Conservation (phyloP, 2,113 vertebrate genomes). For the Aleadryas rufinucha region DNA sequence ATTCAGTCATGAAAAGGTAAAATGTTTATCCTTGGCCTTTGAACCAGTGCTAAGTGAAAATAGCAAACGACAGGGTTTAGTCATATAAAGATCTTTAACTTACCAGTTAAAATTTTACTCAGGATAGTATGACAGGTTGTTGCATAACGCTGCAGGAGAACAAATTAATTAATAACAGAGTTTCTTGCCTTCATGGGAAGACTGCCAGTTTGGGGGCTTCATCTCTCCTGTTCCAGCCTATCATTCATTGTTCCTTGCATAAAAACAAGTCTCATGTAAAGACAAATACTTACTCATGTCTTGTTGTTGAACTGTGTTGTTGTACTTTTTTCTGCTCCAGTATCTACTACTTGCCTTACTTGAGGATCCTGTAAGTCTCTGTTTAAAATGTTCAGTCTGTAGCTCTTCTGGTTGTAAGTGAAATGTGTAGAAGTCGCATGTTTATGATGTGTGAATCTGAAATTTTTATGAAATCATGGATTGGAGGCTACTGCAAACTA, state of each 20-base stretch:
- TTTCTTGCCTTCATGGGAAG: neutral
- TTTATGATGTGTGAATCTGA: neutral
- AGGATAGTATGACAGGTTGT: neutral
- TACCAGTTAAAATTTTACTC: neutral
- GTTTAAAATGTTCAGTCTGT: neutral
- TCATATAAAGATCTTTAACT: neutral
- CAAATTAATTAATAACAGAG: neutral
- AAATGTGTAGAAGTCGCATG: accelerated
- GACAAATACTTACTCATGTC: neutral
- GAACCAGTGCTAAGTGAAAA: neutral
- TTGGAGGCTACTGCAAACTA: neutral
- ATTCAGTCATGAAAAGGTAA: neutral
- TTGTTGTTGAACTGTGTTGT: neutral
- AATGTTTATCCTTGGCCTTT: neutral
- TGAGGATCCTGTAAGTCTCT: neutral
- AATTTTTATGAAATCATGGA: neutral
- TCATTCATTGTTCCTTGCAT: neutral
- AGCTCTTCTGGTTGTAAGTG: neutral
- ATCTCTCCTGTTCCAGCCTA: neutral
- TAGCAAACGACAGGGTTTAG: neutral
- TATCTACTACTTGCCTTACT: neutral
- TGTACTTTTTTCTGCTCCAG: neutral
- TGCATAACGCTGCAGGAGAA: neutral
- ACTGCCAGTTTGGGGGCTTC: neutral
- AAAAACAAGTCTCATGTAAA: neutral